These are phyloP conservation scores for Callocephalon fimbriatum DNA, from an alignment of 2,113 vertebrate species.

Conservation along the genomic window DNA sequence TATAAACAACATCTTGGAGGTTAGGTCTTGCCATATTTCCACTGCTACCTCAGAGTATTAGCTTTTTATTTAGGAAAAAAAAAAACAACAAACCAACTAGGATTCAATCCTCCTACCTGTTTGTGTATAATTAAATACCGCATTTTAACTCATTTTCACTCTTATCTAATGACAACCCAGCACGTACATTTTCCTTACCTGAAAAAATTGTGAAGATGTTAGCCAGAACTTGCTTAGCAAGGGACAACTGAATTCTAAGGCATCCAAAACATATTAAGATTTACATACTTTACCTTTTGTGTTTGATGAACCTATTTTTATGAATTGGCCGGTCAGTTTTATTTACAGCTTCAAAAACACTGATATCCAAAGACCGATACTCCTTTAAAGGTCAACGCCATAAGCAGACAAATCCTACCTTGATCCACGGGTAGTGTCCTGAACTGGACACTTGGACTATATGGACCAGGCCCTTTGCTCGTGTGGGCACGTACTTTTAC, in stretches of 20 bases:
- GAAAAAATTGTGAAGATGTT: conserved; percentile 66
- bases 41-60: neutral
- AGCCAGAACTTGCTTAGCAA: conserved; percentile 75
- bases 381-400: conserved; percentile 80
- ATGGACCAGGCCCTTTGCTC: conserved; percentile 98
- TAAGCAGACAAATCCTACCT: conserved; percentile 97
- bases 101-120: conserved; percentile 69
- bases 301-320: conserved; percentile 81
- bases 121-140: conserved; percentile 41
- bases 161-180: conserved; percentile 40
- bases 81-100: neutral
- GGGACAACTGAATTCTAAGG: conserved; percentile 74
- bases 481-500: conserved; percentile 99
- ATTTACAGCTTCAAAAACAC: conserved; percentile 79
- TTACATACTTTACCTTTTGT: conserved; percentile 82
- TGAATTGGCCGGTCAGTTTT: conserved; percentile 75
- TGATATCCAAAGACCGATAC: conserved; percentile 80
- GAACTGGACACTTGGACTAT: conserved; percentile 99
- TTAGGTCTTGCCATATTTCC: neutral
- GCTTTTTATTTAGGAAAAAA: conserved; percentile 3
- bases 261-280: conserved; percentile 77
- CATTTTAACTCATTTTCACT: conserved; percentile 30
- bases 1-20: conserved; percentile 86
- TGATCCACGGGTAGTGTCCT: conserved; percentile 99
- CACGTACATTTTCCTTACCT: conserved; percentile 78